A percentile compares a stretch with the other conserved stretches of the same genome.
phyloP scores from a whole-genome alignment of 2,797 vertebrate genomes.

The Megaceryle alcyon region DNA sequence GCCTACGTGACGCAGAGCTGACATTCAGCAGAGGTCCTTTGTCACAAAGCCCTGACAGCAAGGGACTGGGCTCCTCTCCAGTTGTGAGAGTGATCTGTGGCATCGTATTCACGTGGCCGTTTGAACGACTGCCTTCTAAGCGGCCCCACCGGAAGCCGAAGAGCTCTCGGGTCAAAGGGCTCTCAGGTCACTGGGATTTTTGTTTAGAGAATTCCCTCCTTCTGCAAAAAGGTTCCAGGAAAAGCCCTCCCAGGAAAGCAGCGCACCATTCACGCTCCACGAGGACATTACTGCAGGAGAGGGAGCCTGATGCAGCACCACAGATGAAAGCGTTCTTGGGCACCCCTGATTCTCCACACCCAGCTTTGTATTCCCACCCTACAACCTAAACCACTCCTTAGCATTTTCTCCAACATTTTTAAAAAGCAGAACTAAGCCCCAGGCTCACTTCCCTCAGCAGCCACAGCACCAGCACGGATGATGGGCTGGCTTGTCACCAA shows the following conservation, averaged over 20 bases:
- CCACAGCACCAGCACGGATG: background rate
- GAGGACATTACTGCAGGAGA: background rate
- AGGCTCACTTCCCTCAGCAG: background rate
- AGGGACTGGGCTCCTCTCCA: background rate
- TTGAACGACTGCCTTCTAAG: background rate
- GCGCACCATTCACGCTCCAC: rapidly evolving
- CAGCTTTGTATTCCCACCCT: background rate
- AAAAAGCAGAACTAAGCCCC: background rate
- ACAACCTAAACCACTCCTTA: background rate
- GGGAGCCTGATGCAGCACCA: rapidly evolving
- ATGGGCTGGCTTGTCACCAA: background rate
- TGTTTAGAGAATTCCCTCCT: background rate
- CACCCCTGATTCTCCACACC: rapidly evolving
- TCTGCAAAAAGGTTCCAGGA: background rate
- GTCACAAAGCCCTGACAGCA: background rate
- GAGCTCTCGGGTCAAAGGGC: background rate
- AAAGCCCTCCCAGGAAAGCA: background rate
- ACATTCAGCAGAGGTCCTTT: background rate
- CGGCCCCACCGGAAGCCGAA: background rate
- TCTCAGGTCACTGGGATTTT: background rate
- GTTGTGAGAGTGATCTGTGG: background rate
- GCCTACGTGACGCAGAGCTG: background rate
- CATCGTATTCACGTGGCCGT: rapidly evolving
- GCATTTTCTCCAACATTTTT: background rate
- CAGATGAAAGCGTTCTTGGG: rapidly evolving